Evolutionary conservation across 2,113 vertebrate genomes (phyloP).

Genomic region (Misgurnus mizolepis): DNA sequence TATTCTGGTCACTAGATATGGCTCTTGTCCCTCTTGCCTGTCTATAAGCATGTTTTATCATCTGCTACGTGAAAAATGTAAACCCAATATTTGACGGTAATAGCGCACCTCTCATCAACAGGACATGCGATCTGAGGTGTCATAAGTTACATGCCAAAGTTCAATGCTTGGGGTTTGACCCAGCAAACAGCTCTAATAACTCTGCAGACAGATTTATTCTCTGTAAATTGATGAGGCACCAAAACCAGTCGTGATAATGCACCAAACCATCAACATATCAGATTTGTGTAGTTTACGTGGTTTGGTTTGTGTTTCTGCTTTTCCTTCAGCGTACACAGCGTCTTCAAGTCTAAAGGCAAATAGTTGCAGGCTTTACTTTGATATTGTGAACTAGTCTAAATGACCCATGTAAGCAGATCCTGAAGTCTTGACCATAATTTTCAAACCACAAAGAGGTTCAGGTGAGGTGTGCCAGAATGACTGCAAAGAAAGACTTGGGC

Average conservation of each 20-base stretch:
- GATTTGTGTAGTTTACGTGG: slow-evolving; percentile 3
- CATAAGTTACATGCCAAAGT: not conserved
- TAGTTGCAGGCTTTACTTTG: slow-evolving; percentile 4
- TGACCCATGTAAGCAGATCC: slow-evolving; percentile 19
- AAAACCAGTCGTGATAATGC: not conserved
- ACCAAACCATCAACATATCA: not conserved
- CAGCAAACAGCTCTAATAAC: not conserved
- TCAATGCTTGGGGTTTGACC: not conserved
- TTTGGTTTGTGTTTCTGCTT: slow-evolving; percentile 9
- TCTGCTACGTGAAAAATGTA: too few relatives aligned
- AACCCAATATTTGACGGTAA: too few relatives aligned
- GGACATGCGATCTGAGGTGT: too few relatives aligned
- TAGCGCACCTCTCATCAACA: too few relatives aligned
- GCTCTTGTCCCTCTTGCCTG: too few relatives aligned
- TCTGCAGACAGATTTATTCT: slow-evolving; percentile 2
- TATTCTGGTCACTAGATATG: too few relatives aligned
- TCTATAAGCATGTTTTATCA: too few relatives aligned
- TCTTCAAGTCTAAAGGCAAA: not conserved
- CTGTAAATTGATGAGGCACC: not conserved
- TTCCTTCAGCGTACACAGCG: not conserved
- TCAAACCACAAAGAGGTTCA: slow-evolving; percentile 10
- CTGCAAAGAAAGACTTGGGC: slow-evolving; percentile 19
- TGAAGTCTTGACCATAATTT: slow-evolving; percentile 17
- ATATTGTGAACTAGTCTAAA: slow-evolving; percentile 21
- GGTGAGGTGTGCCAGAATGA: slow-evolving; percentile 20